Conservation (phyloP, 2,797 vertebrate genomes). For the Psittacula echo region DNA sequence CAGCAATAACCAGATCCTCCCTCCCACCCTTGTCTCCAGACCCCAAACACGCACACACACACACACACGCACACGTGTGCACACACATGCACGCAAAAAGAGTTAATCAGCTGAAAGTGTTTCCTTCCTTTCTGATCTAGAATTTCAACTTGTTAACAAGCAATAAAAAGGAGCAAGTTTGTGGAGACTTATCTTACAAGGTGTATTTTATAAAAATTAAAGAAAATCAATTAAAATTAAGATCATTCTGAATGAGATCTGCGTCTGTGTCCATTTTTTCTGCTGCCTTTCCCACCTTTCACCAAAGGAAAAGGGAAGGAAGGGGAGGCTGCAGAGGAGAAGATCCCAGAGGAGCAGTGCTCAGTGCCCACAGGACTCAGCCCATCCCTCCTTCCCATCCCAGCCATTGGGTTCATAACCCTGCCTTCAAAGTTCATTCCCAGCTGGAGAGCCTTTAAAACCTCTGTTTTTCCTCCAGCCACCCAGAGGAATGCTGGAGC, state of each 20-base stretch:
- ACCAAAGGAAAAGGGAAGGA: not conserved
- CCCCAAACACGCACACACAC: conserved; percentile 40
- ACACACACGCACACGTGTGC: not conserved
- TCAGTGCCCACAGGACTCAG: not conserved
- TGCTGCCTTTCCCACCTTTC: not conserved
- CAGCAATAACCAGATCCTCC: conserved; percentile 73
- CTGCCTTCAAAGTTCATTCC: not conserved
- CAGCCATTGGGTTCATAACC: not conserved
- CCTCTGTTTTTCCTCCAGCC: not conserved
- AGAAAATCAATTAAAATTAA: conserved; percentile 81
- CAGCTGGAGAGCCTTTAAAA: not conserved
- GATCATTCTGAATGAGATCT: conserved; percentile 68
- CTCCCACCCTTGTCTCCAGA: not conserved
- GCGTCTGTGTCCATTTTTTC: not conserved
- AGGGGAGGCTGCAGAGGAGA: not conserved
- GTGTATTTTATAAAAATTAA: conserved; percentile 84
- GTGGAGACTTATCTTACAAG: conserved; percentile 80
- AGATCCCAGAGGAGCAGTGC: not conserved
- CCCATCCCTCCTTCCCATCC: not conserved
- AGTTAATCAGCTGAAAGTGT: conserved; percentile 80
- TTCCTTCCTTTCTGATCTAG: conserved; percentile 77
- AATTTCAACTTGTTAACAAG: conserved; percentile 79
- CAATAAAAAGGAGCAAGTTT: conserved; percentile 78
- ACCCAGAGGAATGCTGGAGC: not conserved
- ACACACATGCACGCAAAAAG: not conserved